Conservation (phyloP, 2,797 vertebrate species). For the Microctenopoma lineatum region DNA sequence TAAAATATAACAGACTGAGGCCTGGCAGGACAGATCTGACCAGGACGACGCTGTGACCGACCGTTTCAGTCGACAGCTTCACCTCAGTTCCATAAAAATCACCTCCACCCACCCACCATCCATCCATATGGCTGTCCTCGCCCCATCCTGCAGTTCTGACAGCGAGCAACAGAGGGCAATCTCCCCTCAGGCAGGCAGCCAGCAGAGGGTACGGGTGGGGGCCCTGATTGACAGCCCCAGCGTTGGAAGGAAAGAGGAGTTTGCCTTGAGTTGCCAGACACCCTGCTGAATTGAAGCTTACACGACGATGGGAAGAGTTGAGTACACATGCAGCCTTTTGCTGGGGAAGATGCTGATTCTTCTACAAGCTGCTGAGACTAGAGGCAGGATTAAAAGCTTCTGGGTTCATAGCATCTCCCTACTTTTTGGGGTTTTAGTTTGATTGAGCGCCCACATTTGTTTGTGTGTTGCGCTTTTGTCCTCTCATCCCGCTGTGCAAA, state of each 20-base stretch:
- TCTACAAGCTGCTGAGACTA: slow-evolving; percentile 50
- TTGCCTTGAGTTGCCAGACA: slow-evolving; percentile 48
- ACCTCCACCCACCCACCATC: not conserved
- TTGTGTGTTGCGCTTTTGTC: slow-evolving; percentile 17
- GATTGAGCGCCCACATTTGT: slow-evolving; percentile 22
- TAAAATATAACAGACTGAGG: too few relatives aligned
- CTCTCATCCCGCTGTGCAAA: slow-evolving; percentile 42
- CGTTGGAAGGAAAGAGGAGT: slow-evolving; percentile 23
- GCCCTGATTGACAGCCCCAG: slow-evolving; percentile 59
- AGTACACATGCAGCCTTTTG: slow-evolving; percentile 54
- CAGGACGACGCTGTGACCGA: too few relatives aligned
- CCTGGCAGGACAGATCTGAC: too few relatives aligned
- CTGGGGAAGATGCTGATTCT: slow-evolving; percentile 38
- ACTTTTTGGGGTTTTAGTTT: slow-evolving; percentile 36
- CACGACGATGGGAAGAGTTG: slow-evolving; percentile 33
- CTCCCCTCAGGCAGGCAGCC: slow-evolving; percentile 58
- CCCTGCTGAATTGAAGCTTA: slow-evolving; percentile 39
- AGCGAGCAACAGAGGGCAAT: slow-evolving; percentile 76
- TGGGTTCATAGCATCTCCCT: slow-evolving; percentile 42
- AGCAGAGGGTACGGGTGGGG: slow-evolving; percentile 13
- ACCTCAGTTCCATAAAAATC: not conserved
- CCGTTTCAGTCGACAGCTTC: not conserved
- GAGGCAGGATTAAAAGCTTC: slow-evolving; percentile 54
- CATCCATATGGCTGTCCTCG: slow-evolving; percentile 1
- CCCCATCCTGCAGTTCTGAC: slow-evolving; percentile 52